phyloP scores from a whole-genome alignment of 2,113 vertebrate species.

The Corythornis vintsioides region DNA sequence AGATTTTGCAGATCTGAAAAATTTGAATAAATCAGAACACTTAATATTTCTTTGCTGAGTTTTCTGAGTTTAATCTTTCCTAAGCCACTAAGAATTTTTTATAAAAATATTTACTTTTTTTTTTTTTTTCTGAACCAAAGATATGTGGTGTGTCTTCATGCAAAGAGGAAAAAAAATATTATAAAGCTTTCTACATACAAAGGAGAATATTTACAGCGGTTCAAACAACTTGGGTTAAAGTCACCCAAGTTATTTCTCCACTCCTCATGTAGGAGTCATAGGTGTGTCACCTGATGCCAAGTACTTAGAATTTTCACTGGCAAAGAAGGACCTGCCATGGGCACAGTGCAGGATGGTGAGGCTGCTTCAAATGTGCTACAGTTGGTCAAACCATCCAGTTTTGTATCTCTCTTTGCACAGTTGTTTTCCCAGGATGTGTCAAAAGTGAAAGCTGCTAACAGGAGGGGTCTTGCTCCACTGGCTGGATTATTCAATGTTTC shows the following conservation, averaged over 20 bases:
- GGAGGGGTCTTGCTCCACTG: background rate
- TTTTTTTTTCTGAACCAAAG: background rate
- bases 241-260: background rate
- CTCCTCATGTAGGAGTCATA: background rate
- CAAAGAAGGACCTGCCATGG: background rate
- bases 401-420: background rate
- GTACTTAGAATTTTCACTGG: background rate
- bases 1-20: conserved; percentile 35
- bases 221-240: background rate
- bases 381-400: background rate
- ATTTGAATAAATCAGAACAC: conserved; percentile 2
- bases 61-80: conserved; percentile 39
- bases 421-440: background rate
- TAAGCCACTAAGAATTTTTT: conserved; percentile 2
- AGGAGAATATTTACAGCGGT: background rate
- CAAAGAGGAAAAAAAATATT: background rate
- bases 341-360: background rate
- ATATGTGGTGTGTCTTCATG: background rate
- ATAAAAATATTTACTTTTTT: conserved; percentile 35
- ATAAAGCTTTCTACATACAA: background rate
- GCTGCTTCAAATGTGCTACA: background rate
- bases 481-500: background rate
- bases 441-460: background rate
- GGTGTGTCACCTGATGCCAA: background rate
- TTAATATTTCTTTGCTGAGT: conserved; percentile 9